Evolutionary conservation across 2,113 vertebrate species (phyloP), one percentile per base, ranked within the genome.

Genomic region (Corythoichthys haematopterus): DNA sequence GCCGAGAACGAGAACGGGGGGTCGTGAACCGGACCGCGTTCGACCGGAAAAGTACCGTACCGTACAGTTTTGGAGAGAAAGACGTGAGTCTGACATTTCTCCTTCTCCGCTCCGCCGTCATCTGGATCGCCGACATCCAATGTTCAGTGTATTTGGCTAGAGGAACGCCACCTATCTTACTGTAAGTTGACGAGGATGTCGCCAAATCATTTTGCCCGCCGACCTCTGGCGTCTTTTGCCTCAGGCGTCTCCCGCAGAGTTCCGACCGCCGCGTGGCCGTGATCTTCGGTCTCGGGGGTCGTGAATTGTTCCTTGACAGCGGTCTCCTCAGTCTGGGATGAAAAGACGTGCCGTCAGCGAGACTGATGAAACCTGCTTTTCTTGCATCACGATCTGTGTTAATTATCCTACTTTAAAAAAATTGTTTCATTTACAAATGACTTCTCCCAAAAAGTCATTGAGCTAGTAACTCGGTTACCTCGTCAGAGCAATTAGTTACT

Each of bases 61-160:
- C 33, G 0, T 85, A 95, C 94, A 56, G 85, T 95, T 89, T 95
- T 95, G 20, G 93, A 92, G 1, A 90, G 47, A 43, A 94, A 95
- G 1, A 81, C 73, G 2, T 94, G 94, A 73, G 75, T 85, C 1
- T 33, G 35, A 50, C 6, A n/a, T 36, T 37, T 52, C 37, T 65
- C 46, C 4, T 10, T 36, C 50, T 40, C 15, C 4, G 52, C 48
- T 20, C 11, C 14, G 33, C 48, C 10, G 8, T 35, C 9, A 0
- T 0, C 56, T 11, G 86, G 78, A 4, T 28, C 20, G 20, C 20
- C 20, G 20, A 28, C 20, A 28, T 28, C 20, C 20, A 28, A 28
- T 16, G 13, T 36, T 15, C 11, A 58, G 4, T 3, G 28, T 33
- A 5, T n/a, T 20, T 16, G 6, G 2, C 50, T 2, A 2, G 2